Conservation (phyloP, 1,140 invertebrate species). For the Amyelois transitella region DNA sequence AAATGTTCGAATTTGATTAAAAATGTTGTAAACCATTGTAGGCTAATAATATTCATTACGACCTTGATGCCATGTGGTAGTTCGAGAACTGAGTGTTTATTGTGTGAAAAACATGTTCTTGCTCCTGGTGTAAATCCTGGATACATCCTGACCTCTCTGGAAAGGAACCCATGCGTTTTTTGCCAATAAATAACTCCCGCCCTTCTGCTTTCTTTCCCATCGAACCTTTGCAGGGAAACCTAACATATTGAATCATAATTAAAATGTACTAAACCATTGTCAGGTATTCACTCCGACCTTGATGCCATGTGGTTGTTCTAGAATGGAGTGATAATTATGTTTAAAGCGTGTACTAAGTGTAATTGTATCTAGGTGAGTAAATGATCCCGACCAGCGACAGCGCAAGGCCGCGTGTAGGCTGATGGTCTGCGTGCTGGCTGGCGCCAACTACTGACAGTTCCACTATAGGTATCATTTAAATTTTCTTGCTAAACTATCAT, state of each 20-base stretch:
- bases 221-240: no score
- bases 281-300: not conserved
- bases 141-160: no score
- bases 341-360: conserved; percentile 30
- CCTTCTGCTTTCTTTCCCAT: no score
- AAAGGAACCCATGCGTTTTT: no score
- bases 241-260: not conserved
- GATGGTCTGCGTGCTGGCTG: conserved; percentile 12
- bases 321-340: conserved; percentile 23
- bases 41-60: not conserved
- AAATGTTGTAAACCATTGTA: not conserved
- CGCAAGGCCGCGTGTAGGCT: conserved; percentile 50
- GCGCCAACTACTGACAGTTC: conserved; percentile 8
- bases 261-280: not conserved
- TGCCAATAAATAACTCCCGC: no score
- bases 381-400: conserved; percentile 44
- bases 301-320: not conserved
- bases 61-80: not conserved
- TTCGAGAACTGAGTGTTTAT: not conserved
- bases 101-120: no score
- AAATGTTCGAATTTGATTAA: not conserved
- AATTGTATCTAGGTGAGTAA: conserved; percentile 58
- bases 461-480: not conserved
- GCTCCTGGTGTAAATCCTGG: no score
- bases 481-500: no score